These are phyloP conservation scores for Saccostrea cuccullata DNA, from an alignment of 1,140 invertebrate genomes.

Conservation along the genomic window DNA sequence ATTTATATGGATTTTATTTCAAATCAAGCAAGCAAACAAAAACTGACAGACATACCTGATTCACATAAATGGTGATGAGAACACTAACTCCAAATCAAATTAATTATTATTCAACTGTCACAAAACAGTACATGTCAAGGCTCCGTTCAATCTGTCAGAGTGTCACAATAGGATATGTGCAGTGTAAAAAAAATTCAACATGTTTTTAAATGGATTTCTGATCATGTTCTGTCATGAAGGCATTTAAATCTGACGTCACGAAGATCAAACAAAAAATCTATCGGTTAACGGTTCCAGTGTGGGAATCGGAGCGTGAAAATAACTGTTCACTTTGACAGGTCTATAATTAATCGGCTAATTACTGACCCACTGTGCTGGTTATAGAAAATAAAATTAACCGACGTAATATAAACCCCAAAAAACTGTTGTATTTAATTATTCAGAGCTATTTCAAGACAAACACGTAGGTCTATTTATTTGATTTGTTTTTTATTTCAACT, in stretches of 20 bases:
- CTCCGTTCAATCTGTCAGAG: not conserved
- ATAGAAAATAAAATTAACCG: not conserved
- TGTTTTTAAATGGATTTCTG: constrained; percentile 21
- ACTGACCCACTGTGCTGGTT: constrained; percentile 9
- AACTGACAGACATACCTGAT: not conserved
- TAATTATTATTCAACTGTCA: constrained; percentile 4
- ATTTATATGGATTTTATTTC: not conserved
- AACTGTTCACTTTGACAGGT: not conserved
- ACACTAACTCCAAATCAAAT: not conserved
- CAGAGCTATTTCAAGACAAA: too few relatives aligned
- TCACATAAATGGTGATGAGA: not conserved
- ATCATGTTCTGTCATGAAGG: constrained; percentile 30
- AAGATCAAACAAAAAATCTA: constrained; percentile 20
- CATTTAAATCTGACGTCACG: constrained; percentile 29
- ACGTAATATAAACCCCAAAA: not conserved
- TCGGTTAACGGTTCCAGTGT: not conserved
- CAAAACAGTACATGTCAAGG: not conserved
- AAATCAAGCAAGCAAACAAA: not conserved
- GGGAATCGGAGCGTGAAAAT: constrained; percentile 16
- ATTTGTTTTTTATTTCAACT: too few relatives aligned
- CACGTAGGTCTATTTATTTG: too few relatives aligned
- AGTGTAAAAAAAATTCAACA: constrained; percentile 11
- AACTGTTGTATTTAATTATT: too few relatives aligned
- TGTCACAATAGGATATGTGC: not conserved
- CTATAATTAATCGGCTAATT: not conserved